Evolutionary conservation across 2,888 invertebrate species (phyloP), one percentile per base, ranked within the genome.

Genomic region (Perithous albicinctus): DNA sequence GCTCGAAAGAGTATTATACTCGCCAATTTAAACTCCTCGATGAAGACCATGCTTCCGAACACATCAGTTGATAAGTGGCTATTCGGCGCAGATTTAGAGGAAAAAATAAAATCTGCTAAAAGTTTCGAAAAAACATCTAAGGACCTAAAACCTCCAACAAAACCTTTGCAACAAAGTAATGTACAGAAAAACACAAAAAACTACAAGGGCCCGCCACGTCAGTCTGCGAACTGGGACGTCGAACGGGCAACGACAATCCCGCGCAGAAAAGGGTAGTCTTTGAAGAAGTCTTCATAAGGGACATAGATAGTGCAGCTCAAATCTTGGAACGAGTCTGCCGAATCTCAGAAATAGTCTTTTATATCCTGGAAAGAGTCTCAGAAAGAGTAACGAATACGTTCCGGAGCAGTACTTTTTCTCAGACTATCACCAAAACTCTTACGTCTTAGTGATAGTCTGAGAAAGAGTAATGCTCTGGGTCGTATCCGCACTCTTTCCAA

Each of bases 101-200:
- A 82, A 4, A 76, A 38, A 23, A 15, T 82, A 5, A 75, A 78
- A 18, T 46, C 67, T 0, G 76, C 70, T 1, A 78, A 84, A 32
- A 51, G 61, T 12, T 26, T 82, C 8, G 74, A 77, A 61, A 46
- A 38, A 35, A 61, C 80, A 10, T 48, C 59, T 4, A 84, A 80
- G 0, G 77, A 81, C 32, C 66, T 82, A 10, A 79, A 59, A 32
- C 38, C 69, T 26, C 66, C 66, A 5, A 4, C 20, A 18, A 73
- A 66, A 41, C 41, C 59, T n/a, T 18, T 8, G 1, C 54, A 59
- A n/a, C 59, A 61, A 35, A 20, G 6, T n/a, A 78, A 29, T 32
- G 15, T 23, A 18, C 70, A 67, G 23, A 59, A 66, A n/a, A 7
- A 29, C 32, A 0, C 75, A 84, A 85, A 84, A 85, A 84, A 84